Percentiles rank a stretch among this genome's conserved stretches.
Evolutionary conservation across 2,888 invertebrate species (phyloP).

Genomic region (Volucella bombylans): DNA sequence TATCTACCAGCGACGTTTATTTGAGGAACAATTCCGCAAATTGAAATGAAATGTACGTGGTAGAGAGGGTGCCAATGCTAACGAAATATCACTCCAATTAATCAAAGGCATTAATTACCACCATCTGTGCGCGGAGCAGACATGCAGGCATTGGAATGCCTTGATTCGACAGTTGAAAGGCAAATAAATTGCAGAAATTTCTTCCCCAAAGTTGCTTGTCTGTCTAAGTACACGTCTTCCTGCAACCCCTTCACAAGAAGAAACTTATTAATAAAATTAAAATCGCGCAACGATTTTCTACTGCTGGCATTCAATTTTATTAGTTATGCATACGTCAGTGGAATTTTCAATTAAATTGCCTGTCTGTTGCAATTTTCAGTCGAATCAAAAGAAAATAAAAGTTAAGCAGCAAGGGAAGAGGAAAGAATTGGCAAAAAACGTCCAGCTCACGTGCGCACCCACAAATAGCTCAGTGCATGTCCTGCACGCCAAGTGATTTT

Average conservation of each 20-base stretch:
- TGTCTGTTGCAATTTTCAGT: constrained; percentile 34
- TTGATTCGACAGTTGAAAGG: constrained; percentile 17
- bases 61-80: too few relatives aligned
- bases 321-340: constrained; percentile 48
- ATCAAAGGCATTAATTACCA: constrained; percentile 21
- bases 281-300: constrained; percentile 18
- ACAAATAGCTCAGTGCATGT: constrained; percentile 13
- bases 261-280: constrained; percentile 35
- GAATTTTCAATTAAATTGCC: constrained; percentile 59
- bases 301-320: constrained; percentile 32
- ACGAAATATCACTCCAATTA: too few relatives aligned
- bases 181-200: constrained; percentile 19
- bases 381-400: background rate
- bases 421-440: constrained; percentile 1
- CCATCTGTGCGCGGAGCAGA: background rate
- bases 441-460: constrained; percentile 7
- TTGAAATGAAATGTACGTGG: too few relatives aligned
- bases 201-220: constrained; percentile 12
- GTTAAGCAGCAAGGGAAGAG: background rate
- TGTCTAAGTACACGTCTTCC: background rate
- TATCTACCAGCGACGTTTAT: too few relatives aligned
- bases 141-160: background rate
- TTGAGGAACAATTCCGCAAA: too few relatives aligned
- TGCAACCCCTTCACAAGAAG: background rate
- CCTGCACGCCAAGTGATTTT: constrained; percentile 27